phyloP scores from a whole-genome alignment of 92 coral and sea anemone species.

The Phenganax marumi region DNA sequence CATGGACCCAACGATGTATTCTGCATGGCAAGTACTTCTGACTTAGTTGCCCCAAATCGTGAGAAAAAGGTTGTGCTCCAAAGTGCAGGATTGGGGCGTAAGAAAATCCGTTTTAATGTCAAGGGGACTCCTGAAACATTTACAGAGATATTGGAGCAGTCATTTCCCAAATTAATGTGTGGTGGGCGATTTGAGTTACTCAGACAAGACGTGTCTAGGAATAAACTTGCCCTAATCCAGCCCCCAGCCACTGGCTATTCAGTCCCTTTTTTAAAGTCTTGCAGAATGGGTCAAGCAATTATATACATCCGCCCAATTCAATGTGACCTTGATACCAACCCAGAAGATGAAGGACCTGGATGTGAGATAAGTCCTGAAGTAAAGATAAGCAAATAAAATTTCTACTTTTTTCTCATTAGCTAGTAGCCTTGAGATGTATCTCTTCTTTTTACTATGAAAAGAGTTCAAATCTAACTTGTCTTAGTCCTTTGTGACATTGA shows the following conservation, averaged over 20 bases:
- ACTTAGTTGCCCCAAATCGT: neutral
- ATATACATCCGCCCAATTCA: neutral
- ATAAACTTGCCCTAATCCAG: neutral
- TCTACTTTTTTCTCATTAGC: neutral
- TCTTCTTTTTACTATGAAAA: too few relatives aligned
- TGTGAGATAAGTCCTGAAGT: neutral
- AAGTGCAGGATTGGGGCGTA: neutral
- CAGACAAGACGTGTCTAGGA: neutral
- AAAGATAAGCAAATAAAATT: neutral
- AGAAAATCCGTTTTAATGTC: neutral
- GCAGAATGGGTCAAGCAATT: neutral
- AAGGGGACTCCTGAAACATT: neutral
- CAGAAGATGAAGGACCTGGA: neutral
- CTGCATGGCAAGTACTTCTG: neutral
- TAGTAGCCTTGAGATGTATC: too few relatives aligned
- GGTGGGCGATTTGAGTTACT: neutral
- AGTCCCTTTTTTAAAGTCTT: neutral
- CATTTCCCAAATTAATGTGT: neutral
- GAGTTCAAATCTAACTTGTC: too few relatives aligned
- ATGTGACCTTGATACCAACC: neutral
- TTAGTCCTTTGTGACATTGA: too few relatives aligned
- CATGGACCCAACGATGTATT: too few relatives aligned
- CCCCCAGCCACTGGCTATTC: slow-evolving; percentile 2
- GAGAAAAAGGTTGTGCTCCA: neutral
- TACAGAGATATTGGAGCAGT: neutral